Evolutionary conservation across 2,113 vertebrate genomes (phyloP).

Genomic region (Piprites chloris): DNA sequence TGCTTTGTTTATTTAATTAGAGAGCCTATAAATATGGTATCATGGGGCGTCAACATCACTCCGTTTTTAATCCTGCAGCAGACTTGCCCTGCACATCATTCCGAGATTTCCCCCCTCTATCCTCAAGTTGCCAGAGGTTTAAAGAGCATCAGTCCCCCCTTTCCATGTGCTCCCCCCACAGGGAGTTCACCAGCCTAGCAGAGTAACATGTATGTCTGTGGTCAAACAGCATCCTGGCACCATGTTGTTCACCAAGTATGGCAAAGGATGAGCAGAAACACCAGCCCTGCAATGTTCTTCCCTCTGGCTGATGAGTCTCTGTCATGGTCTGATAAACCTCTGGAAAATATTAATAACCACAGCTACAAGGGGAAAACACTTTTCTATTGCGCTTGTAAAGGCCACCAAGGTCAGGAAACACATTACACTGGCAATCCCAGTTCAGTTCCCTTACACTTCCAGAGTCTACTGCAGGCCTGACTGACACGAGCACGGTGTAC

Average conservation of each 20-base stretch:
- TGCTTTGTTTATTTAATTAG: background rate
- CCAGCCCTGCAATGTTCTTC: accelerated
- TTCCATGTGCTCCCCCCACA: accelerated
- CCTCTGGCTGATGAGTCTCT: background rate
- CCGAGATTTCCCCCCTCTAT: background rate
- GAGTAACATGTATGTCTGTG: accelerated
- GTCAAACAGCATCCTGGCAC: background rate
- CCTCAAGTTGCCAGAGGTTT: background rate
- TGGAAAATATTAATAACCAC: background rate
- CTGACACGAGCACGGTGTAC: background rate
- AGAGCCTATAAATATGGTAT: background rate
- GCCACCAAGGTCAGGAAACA: background rate
- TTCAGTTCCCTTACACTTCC: background rate
- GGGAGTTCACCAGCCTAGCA: background rate
- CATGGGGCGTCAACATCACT: background rate
- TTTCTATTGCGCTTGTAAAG: background rate
- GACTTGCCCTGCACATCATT: background rate
- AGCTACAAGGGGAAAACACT: background rate
- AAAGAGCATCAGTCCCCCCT: background rate
- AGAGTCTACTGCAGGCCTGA: background rate
- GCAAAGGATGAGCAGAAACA: background rate
- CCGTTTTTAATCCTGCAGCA: background rate
- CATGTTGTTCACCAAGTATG: accelerated
- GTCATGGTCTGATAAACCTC: background rate
- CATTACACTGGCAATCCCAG: accelerated